phyloP scores from a whole-genome alignment of 2,113 vertebrate genomes.

The Callospermophilus lateralis region DNA sequence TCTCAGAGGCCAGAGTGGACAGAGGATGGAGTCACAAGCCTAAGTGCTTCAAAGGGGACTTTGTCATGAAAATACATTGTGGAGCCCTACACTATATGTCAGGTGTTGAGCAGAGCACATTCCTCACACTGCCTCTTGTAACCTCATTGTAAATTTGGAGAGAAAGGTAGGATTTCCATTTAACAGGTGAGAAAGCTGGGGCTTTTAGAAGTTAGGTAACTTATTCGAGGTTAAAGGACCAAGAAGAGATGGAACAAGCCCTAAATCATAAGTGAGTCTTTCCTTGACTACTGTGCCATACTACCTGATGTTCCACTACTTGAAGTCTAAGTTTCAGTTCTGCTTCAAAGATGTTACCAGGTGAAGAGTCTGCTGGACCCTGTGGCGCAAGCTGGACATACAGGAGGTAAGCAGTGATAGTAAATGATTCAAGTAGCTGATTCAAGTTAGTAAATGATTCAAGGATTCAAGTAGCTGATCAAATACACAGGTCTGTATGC shows the following conservation, averaged over 20 bases:
- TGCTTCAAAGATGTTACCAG: not conserved
- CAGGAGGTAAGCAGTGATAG: not conserved
- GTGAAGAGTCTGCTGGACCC: not conserved
- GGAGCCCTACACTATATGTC: rapidly evolving
- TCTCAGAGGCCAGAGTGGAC: not conserved
- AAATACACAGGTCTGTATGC: too few species aligned
- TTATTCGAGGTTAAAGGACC: not conserved
- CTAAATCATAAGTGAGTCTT: not conserved
- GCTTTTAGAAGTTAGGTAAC: not conserved
- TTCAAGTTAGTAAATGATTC: not conserved
- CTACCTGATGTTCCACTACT: too few species aligned
- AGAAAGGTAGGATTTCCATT: not conserved
- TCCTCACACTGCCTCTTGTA: not conserved
- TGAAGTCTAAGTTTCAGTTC: not conserved
- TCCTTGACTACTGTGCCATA: not conserved
- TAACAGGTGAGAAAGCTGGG: not conserved
- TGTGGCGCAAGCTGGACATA: not conserved
- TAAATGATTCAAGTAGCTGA: not conserved
- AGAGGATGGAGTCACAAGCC: not conserved
- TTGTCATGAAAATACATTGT: not conserved
- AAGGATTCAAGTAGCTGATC: not conserved
- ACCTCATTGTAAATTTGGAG: not conserved
- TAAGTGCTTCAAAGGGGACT: not conserved
- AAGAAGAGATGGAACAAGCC: not conserved
- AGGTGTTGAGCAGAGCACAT: not conserved